A percentile compares a stretch with the other conserved stretches of the same genome.
Conservation (phyloP, 2,113 vertebrate genomes). For the Todiramphus chloris region DNA sequence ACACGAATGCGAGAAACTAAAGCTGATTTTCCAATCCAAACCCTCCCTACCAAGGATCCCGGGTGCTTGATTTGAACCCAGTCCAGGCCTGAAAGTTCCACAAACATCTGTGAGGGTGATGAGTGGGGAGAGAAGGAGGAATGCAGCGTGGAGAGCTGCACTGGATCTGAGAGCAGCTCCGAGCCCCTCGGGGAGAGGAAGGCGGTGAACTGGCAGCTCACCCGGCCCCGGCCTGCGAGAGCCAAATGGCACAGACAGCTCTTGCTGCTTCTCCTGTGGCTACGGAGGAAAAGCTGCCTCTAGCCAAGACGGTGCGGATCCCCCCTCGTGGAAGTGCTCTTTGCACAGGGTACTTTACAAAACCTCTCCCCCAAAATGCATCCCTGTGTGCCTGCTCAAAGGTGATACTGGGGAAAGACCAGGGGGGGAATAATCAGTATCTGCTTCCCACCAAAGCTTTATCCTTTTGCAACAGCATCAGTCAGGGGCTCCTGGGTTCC, state of each 20-base stretch:
- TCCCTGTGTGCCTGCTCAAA: background rate
- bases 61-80: background rate
- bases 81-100: background rate
- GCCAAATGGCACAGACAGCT: background rate
- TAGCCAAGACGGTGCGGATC: rapidly evolving
- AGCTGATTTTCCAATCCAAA: background rate
- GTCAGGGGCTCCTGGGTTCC: background rate
- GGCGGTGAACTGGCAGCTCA: background rate
- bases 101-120: background rate
- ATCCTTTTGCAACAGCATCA: background rate
- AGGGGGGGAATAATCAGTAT: background rate
- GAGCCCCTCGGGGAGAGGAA: background rate
- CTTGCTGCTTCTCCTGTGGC: background rate
- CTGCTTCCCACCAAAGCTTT: background rate
- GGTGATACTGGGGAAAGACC: background rate
- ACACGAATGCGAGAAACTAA: background rate
- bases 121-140: background rate
- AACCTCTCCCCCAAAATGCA: background rate
- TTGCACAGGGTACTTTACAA: background rate
- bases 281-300: background rate
- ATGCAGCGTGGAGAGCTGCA: background rate
- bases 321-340: background rate
- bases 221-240: background rate
- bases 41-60: background rate
- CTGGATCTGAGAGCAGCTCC: background rate